Evolutionary conservation across 2,113 vertebrate genomes (phyloP).

Genomic region (Sprattus sprattus): DNA sequence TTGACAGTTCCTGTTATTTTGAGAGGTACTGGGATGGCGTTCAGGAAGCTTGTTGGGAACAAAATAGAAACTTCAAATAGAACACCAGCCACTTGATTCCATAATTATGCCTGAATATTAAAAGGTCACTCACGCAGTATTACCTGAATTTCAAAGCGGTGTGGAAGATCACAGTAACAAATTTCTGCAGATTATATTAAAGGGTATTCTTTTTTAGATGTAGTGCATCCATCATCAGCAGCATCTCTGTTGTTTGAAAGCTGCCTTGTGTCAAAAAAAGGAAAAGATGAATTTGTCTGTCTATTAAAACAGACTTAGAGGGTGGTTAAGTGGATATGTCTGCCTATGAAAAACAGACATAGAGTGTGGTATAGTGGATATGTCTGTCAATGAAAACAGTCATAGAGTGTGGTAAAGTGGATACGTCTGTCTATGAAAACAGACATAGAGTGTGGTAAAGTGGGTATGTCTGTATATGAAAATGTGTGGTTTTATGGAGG

Average conservation of each 20-base stretch:
- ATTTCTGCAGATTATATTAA: background rate
- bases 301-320: conserved; percentile 13
- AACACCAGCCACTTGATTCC: background rate
- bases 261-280: background rate
- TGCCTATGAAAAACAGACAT: too few relatives aligned
- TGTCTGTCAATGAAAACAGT: conserved; percentile 20
- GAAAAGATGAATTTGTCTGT: conserved; percentile 25
- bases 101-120: background rate
- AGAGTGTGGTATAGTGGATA: too few relatives aligned
- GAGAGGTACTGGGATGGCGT: background rate
- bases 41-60: background rate
- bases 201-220: background rate
- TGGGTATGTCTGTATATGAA: conserved; percentile 5
- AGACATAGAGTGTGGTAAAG: too few relatives aligned
- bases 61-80: background rate
- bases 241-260: background rate
- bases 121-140: background rate
- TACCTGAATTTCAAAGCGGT: background rate
- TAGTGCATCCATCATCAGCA: background rate
- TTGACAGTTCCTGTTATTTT: background rate
- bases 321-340: background rate
- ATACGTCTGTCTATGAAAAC: too few relatives aligned
- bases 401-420: background rate
- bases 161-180: background rate
- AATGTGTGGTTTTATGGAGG: background rate